phyloP scores from a whole-genome alignment of 2,113 vertebrate genomes.

The Tachysurus vachellii region DNA sequence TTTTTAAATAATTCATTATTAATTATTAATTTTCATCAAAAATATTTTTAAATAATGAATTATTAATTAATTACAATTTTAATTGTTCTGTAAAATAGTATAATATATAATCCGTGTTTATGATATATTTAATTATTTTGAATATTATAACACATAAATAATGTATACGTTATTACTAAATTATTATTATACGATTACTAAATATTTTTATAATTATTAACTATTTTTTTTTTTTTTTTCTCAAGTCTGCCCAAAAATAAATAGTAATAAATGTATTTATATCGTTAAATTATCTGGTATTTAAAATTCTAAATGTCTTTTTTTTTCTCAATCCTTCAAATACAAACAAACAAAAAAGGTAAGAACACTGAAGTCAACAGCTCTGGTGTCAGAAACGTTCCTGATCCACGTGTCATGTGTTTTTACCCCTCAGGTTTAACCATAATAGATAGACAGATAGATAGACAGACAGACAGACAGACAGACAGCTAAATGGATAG shows the following conservation, averaged over 20 bases:
- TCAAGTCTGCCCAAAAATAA: background rate
- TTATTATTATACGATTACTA: background rate
- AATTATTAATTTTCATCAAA: background rate
- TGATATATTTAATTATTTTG: background rate
- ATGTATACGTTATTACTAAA: background rate
- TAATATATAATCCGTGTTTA: background rate
- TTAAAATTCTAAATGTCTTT: background rate
- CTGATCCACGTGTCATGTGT: conserved; percentile 60
- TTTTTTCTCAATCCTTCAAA: background rate
- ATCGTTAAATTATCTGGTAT: background rate
- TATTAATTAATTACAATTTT: background rate
- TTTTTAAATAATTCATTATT: background rate
- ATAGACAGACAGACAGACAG: too few species aligned
- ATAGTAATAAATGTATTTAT: background rate
- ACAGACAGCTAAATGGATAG: too few species aligned
- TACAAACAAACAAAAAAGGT: background rate
- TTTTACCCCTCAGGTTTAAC: conserved; percentile 60
- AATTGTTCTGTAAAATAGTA: background rate
- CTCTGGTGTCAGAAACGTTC: background rate
- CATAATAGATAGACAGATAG: background rate
- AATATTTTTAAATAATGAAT: background rate
- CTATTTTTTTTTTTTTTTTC: background rate
- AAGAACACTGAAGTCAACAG: conserved; percentile 33
- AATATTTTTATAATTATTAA: background rate
- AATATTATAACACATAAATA: background rate